A percentile compares a stretch with the other conserved stretches of the same genome.
These are phyloP conservation scores for Mormoops blainvillei DNA, from an alignment of 2,113 vertebrate species.

Conservation along the genomic window DNA sequence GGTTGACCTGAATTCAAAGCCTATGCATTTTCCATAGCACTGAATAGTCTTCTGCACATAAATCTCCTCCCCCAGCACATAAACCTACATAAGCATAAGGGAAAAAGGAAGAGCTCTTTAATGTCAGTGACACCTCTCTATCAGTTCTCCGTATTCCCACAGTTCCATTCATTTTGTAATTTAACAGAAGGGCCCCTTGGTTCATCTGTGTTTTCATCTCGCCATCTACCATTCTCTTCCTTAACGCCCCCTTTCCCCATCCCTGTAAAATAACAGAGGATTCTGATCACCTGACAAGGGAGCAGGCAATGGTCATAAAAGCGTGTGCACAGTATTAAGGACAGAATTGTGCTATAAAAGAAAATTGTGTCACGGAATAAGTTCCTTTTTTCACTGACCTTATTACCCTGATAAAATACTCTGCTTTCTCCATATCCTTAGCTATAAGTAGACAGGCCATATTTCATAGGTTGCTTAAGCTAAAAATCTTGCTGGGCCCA, in stretches of 20 bases:
- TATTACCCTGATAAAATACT: slow-evolving; percentile 50
- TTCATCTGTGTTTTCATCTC: neutral
- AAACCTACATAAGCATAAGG: neutral
- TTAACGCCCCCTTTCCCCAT: neutral
- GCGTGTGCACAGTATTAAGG: slow-evolving; percentile 18
- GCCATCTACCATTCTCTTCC: neutral
- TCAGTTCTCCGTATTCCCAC: neutral
- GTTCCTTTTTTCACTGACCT: slow-evolving; percentile 46
- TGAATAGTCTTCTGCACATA: neutral
- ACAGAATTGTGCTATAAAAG: slow-evolving; percentile 40
- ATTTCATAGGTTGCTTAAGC: slow-evolving; percentile 63
- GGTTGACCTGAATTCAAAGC: neutral
- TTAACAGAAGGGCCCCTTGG: neutral
- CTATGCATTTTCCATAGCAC: neutral
- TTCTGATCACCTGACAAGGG: neutral
- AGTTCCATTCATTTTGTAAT: neutral
- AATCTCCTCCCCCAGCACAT: neutral
- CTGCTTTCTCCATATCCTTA: slow-evolving; percentile 45
- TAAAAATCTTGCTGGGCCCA: slow-evolving; percentile 67
- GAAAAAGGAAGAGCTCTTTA: neutral
- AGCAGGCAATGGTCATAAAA: neutral
- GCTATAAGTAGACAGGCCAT: slow-evolving; percentile 60
- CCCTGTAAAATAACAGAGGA: neutral
- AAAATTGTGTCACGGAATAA: slow-evolving; percentile 55
- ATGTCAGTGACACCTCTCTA: neutral